Percentiles rank a stretch among this genome's conserved stretches.
These are phyloP conservation scores for Drosophila fuyamai DNA, from an alignment of 1,140 invertebrate genomes.

Conservation along the genomic window DNA sequence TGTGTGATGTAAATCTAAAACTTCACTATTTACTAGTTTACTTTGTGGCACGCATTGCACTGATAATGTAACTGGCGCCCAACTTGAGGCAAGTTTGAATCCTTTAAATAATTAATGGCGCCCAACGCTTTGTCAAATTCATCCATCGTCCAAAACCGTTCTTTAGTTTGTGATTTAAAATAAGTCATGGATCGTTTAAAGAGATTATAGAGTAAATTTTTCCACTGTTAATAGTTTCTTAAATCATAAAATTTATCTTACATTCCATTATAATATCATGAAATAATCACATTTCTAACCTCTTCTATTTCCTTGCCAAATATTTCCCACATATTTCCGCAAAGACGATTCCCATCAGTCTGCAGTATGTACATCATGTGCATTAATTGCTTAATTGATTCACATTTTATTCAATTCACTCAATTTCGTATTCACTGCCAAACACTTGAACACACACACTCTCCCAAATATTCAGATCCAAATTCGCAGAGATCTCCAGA, in stretches of 20 bases:
- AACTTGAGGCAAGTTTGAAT: not conserved
- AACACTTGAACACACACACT: conserved; percentile 26
- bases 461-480: conserved; percentile 2
- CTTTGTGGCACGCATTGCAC: too few species aligned
- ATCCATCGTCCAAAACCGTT: not conserved
- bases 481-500: conserved; percentile 46
- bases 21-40: too few species aligned
- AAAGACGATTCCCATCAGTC: conserved; percentile 24
- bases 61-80: not conserved
- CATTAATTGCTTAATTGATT: conserved; percentile 82
- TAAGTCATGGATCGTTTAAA: too few species aligned
- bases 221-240: too few species aligned
- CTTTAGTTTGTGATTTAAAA: too few species aligned
- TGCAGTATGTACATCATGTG: conserved; percentile 48
- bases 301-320: not conserved
- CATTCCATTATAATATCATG: not conserved
- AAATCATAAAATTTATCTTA: too few species aligned
- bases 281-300: not conserved
- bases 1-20: too few species aligned
- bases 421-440: conserved; percentile 60
- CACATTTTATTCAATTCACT: conserved; percentile 76
- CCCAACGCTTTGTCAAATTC: not conserved
- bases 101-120: not conserved
- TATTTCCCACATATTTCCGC: conserved; percentile 7
- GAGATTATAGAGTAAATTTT: too few species aligned